Evolutionary conservation across 2,113 vertebrate genomes (phyloP).

Genomic region (Mungos mungo): DNA sequence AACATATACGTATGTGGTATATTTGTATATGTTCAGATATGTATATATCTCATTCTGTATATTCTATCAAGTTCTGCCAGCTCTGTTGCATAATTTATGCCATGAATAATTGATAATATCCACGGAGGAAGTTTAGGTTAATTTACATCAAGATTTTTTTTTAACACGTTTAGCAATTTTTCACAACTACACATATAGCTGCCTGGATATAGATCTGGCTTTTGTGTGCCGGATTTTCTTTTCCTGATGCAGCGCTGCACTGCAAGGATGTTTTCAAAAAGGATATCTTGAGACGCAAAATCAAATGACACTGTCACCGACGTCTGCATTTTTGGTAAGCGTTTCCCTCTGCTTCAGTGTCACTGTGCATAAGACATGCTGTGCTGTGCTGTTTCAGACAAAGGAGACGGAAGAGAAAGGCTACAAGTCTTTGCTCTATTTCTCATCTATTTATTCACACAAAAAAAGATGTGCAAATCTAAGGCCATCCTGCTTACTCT

Average conservation of each 20-base stretch:
- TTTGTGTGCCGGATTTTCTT: background rate
- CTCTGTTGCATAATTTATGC: slow-evolving; percentile 67
- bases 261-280: background rate
- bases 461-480: background rate
- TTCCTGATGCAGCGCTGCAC: background rate
- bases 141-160: slow-evolving; percentile 66
- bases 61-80: slow-evolving; percentile 28
- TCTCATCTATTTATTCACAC: background rate
- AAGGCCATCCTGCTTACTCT: background rate
- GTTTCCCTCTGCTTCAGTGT: slow-evolving; percentile 1
- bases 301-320: background rate
- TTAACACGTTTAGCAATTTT: slow-evolving; percentile 36
- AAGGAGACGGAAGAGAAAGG: background rate
- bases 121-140: slow-evolving; percentile 61
- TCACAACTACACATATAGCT: background rate
- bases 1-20: background rate
- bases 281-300: background rate
- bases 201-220: background rate
- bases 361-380: background rate
- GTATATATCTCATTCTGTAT: slow-evolving; percentile 10
- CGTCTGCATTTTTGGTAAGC: background rate
- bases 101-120: slow-evolving; percentile 67
- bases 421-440: background rate
- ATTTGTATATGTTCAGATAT: background rate
- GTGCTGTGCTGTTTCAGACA: background rate